Evolutionary conservation across 2,888 invertebrate genomes (phyloP).

Genomic region (Dione vanillae): DNA sequence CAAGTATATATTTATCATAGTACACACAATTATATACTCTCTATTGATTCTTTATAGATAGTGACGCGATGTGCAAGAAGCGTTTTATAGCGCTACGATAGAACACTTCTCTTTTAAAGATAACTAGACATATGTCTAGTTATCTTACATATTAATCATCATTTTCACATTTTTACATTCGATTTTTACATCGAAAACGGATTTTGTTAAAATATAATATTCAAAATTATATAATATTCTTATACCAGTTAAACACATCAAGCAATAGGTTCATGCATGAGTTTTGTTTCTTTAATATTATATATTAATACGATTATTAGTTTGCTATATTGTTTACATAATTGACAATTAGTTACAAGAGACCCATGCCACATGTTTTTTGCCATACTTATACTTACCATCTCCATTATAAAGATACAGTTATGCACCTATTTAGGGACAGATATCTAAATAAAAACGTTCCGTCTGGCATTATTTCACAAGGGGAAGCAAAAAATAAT

Average conservation of each 20-base stretch:
- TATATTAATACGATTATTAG: constrained; percentile 30
- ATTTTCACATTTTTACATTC: no score
- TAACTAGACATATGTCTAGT: no score
- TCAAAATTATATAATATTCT: neutral
- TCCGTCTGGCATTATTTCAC: constrained; percentile 77
- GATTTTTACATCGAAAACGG: no score
- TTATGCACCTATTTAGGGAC: constrained; percentile 66
- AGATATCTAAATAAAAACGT: constrained; percentile 75
- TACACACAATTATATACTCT: neutral
- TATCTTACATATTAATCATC: no score
- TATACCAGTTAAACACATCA: constrained; percentile 5
- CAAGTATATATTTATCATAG: neutral
- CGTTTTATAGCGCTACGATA: no score
- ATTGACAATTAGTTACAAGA: constrained; percentile 53
- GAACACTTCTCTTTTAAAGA: no score
- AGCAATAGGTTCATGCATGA: constrained; percentile 23
- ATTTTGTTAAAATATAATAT: no score
- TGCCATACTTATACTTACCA: constrained; percentile 63
- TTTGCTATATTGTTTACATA: constrained; percentile 35
- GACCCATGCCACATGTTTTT: constrained; percentile 57
- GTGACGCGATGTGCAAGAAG: no score
- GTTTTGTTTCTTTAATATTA: constrained; percentile 11
- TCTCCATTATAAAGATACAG: constrained; percentile 54
- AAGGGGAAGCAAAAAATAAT: constrained; percentile 82
- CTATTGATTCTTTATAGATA: neutral